These are phyloP conservation scores for Hydrophis major DNA, from an alignment of 2,797 vertebrate genomes.

Conservation along the genomic window DNA sequence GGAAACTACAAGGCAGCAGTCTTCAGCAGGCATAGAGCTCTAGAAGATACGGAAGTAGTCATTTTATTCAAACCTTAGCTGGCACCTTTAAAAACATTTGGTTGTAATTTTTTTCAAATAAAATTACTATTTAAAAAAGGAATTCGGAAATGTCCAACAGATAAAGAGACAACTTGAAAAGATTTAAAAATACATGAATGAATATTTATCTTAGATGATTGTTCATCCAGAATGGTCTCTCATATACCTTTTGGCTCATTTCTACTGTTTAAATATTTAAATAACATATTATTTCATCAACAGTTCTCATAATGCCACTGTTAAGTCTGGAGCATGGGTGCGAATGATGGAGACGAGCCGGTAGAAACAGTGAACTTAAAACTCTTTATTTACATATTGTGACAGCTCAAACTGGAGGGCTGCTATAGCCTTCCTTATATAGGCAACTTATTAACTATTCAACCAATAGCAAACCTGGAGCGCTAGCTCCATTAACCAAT, in stretches of 20 bases:
- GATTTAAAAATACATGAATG: neutral
- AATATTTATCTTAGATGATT: neutral
- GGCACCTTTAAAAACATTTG: neutral
- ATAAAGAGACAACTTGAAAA: neutral
- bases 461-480: no score
- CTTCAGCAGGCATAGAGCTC: neutral
- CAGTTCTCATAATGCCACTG: neutral
- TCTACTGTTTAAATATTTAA: neutral
- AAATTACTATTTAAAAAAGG: neutral
- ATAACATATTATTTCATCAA: neutral
- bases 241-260: neutral
- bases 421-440: no score
- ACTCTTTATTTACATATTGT: no score
- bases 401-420: no score
- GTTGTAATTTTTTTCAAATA: neutral
- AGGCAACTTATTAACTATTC: no score
- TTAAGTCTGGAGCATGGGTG: neutral
- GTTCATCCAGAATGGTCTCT: neutral
- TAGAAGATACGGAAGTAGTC: neutral
- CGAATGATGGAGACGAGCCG: no score
- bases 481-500: no score
- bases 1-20: neutral
- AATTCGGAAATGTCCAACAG: neutral
- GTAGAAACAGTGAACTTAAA: no score
- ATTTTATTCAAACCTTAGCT: neutral